A percentile compares a stretch with the other conserved stretches of the same genome.
Conservation (phyloP, 2,113 vertebrate species). For the Pterocles orientalis region DNA sequence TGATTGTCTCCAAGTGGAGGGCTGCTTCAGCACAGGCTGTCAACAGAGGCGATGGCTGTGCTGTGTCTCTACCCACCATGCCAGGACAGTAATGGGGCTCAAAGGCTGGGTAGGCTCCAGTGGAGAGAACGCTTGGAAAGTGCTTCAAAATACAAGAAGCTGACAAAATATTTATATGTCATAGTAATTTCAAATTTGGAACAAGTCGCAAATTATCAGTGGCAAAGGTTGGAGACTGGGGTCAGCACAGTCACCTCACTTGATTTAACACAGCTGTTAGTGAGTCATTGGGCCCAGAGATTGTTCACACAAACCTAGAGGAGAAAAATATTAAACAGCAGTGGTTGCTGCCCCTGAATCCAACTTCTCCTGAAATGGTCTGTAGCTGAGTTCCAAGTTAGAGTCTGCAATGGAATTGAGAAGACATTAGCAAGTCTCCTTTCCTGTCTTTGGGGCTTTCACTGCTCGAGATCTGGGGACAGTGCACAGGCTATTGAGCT, state of each 20-base stretch:
- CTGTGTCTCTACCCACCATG: neutral
- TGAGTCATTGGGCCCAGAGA: neutral
- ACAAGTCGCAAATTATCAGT: neutral
- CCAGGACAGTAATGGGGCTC: neutral
- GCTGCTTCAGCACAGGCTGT: neutral
- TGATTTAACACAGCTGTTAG: neutral
- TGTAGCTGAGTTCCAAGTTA: neutral
- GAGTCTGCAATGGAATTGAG: neutral
- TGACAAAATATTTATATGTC: neutral
- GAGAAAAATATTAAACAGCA: neutral
- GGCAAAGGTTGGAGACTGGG: neutral
- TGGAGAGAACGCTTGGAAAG: neutral
- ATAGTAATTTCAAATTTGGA: neutral
- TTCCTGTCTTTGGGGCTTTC: neutral
- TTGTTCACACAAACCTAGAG: neutral
- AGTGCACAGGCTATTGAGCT: neutral
- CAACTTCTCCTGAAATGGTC: accelerated
- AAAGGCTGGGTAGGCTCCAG: neutral
- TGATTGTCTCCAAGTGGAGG: neutral
- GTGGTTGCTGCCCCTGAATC: neutral
- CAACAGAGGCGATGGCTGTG: neutral
- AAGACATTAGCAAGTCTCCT: neutral
- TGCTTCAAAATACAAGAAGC: neutral
- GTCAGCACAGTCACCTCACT: neutral
- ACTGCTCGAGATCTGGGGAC: neutral